Base-by-base conservation (phyloP, 2,888 invertebrate species). In the Dromius quadrimaculatus region DNA sequence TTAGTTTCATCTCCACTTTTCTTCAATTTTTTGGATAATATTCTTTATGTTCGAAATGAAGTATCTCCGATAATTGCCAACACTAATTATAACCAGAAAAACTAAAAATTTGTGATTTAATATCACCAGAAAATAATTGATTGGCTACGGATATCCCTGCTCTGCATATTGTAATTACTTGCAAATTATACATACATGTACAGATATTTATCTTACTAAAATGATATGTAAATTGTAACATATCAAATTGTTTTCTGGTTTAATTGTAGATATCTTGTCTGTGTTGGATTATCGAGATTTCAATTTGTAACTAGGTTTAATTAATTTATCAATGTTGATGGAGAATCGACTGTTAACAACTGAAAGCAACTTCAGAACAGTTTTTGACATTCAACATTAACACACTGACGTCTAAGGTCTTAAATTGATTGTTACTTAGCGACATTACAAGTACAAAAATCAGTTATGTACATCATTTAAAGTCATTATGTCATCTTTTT, bases 41-140 rank as follows among this genome's bases (percentile, higher is more conserved):
- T n/a, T n/a, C n/a, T n/a, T n/a, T 50, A 22, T 50, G 34, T 65
- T 32, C 36, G 36, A 50, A 65, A 65, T 47, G 34, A 65, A 47
- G 50, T 54, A 54, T 8, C 50, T 28, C 50, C 23, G 28, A 28
- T 54, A 54, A 54, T 54, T 54, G 50, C 50, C 23, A 54, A 54
- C 28, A 54, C 50, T 54, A 54, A 54, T 54, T 54, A 54, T 54
- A 54, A 54, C 11, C 50, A 15, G 28, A 15, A 15, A 41, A 54
- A 54, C 32, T 11, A 54, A 54, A 15, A 45, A 47, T 20, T 11
- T 47, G 47, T 47, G 23, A 28, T 54, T 11, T 23, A 54, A n/a
- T 54, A 54, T 54, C 50, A 54, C 50, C 50, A 54, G 50, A 54
- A 32, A 54, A 54, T 54, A 54, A 54, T 54, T 54, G 50, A 54